Percentiles rank a stretch among this genome's conserved stretches.
Evolutionary conservation across 2,113 vertebrate species (phyloP).

Genomic region (Corythaixoides concolor): DNA sequence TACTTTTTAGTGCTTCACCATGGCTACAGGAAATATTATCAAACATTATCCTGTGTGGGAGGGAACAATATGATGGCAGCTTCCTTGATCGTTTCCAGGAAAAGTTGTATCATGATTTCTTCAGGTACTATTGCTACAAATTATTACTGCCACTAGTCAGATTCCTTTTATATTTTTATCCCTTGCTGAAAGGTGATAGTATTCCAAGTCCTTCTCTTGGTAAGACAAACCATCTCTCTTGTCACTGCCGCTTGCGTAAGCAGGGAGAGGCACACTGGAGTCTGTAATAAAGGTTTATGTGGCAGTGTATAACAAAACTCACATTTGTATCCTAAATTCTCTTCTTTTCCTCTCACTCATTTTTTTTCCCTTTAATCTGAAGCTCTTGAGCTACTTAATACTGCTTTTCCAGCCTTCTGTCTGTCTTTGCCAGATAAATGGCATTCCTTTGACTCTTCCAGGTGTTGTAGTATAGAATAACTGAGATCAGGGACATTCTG

Average conservation of each 20-base stretch:
- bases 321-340: neutral
- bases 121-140: neutral
- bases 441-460: neutral
- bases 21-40: neutral
- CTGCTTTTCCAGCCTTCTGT: neutral
- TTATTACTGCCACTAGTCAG: neutral
- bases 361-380: neutral
- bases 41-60: neutral
- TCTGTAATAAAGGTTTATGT: neutral
- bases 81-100: neutral
- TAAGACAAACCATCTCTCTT: neutral
- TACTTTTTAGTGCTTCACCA: neutral
- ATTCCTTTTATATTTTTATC: neutral
- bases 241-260: neutral
- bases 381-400: neutral
- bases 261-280: neutral
- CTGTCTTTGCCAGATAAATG: neutral
- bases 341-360: neutral
- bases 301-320: neutral
- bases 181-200: neutral
- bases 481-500: neutral
- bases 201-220: neutral
- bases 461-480: neutral
- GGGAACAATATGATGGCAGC: neutral
- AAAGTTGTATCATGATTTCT: neutral